These are phyloP conservation scores for Halocynthia aurantium DNA, from an alignment of 23 tunicate species.

Conservation along the genomic window DNA sequence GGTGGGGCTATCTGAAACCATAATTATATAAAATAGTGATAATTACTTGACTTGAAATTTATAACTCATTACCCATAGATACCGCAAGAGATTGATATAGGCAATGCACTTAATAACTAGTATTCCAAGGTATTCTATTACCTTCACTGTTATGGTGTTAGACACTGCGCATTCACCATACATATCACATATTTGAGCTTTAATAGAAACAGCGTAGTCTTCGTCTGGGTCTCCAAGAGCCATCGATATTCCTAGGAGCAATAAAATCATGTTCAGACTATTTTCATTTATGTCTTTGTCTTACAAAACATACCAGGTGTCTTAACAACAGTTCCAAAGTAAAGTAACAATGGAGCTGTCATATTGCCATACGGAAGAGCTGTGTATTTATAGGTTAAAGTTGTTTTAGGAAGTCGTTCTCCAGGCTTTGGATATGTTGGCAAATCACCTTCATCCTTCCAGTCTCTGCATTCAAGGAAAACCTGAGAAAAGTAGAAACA, in stretches of 20 bases:
- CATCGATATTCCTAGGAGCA: conserved; percentile 67
- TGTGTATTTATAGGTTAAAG: conserved; percentile 79
- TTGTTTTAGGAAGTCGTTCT: conserved; percentile 44
- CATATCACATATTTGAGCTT: conserved; percentile 86
- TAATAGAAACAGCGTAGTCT: conserved; percentile 53
- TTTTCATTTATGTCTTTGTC: not conserved
- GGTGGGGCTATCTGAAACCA: conserved; percentile 64
- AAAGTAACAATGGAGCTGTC: conserved; percentile 62
- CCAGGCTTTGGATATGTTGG: conserved; percentile 46
- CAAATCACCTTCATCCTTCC: conserved; percentile 92
- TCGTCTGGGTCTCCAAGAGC: conserved; percentile 76
- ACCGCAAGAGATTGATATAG: too few relatives aligned
- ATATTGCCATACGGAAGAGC: conserved; percentile 58
- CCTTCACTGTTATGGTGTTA: conserved; percentile 73
- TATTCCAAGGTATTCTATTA: not conserved
- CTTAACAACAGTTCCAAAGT: conserved; percentile 75
- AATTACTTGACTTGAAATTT: not conserved
- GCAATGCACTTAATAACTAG: not conserved
- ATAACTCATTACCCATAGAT: not conserved
- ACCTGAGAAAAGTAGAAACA: conserved; percentile 25
- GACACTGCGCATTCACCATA: conserved; percentile 95
- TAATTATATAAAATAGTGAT: not conserved
- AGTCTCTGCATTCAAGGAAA: conserved; percentile 72
- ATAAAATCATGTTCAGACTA: not conserved
- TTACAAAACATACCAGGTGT: conserved; percentile 61